A percentile compares a stretch with the other conserved stretches of the same genome.
Conservation (phyloP, 2,113 vertebrate genomes). For the Macquaria ambigua region DNA sequence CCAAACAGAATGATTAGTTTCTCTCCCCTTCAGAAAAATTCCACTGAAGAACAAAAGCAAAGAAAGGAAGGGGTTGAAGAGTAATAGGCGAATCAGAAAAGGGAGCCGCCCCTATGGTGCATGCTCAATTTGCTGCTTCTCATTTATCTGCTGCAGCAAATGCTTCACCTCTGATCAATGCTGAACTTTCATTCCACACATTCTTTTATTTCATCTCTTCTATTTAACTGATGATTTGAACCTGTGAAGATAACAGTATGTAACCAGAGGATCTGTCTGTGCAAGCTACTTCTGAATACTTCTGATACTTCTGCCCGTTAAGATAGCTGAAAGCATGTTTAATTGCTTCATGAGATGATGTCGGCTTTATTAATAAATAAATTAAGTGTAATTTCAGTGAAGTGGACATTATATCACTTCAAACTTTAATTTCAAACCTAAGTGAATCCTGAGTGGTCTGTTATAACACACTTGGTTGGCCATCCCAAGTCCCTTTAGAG, state of each 20-base stretch:
- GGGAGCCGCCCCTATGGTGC: not conserved
- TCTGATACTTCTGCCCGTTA: conserved; percentile 7
- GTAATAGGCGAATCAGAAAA: conserved; percentile 50
- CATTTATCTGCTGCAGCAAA: conserved; percentile 55
- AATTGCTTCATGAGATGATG: conserved; percentile 42
- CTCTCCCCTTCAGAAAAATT: conserved; percentile 47
- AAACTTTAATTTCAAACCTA: conserved; percentile 39
- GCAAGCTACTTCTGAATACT: conserved; percentile 25
- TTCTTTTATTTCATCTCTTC: conserved; percentile 37
- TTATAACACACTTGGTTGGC: conserved; percentile 27
- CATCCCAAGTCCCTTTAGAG: not conserved
- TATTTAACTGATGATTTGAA: conserved; percentile 29
- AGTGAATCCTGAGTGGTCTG: conserved; percentile 32
- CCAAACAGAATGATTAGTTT: conserved; percentile 52
- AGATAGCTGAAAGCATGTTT: conserved; percentile 31
- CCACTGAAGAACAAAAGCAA: conserved; percentile 60
- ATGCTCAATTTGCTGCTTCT: conserved; percentile 41
- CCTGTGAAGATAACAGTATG: not conserved
- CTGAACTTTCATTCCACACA: conserved; percentile 27
- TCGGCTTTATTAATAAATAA: conserved; percentile 36
- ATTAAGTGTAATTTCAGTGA: conserved; percentile 23
- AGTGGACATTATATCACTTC: conserved; percentile 42
- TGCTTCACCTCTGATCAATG: conserved; percentile 45
- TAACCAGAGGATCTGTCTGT: conserved; percentile 15
- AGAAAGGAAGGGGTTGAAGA: conserved; percentile 34